Evolutionary conservation across 2,888 invertebrate species (phyloP).

Genomic region (Caenorhabditis sinica): DNA sequence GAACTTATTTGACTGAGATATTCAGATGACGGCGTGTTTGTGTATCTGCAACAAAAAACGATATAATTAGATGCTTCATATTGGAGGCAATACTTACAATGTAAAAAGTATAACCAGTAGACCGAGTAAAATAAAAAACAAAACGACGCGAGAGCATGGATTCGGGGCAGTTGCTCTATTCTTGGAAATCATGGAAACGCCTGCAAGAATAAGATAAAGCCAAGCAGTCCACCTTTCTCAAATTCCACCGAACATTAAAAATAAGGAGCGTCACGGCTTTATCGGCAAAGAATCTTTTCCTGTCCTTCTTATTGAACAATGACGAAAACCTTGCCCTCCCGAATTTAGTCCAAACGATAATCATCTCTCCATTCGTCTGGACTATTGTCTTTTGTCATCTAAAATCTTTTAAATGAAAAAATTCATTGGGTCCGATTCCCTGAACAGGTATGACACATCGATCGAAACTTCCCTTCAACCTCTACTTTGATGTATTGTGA

Average conservation of each 20-base stretch:
- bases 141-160: not conserved
- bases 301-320: not conserved
- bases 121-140: not conserved
- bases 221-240: too few species aligned
- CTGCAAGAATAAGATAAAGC: too few species aligned
- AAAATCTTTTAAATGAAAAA: not conserved
- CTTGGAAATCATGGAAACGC: too few species aligned
- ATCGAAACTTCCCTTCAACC: not conserved
- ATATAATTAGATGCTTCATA: not conserved
- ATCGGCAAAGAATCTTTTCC: not conserved
- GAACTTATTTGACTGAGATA: not conserved
- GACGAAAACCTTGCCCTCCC: not conserved
- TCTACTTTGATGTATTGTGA: slow-evolving; percentile 5
- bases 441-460: not conserved
- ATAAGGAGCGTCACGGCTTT: not conserved
- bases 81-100: not conserved
- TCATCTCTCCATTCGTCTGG: not conserved
- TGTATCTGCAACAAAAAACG: not conserved
- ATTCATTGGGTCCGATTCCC: not conserved
- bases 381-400: not conserved
- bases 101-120: not conserved
- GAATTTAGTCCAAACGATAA: slow-evolving; percentile 1
- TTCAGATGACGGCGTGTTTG: not conserved
- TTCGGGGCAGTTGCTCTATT: not conserved
- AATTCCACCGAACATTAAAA: too few species aligned